Evolutionary conservation across 2,113 vertebrate genomes (phyloP), one percentile per base, ranked within the genome.

Genomic region (Catagonus wagneri): DNA sequence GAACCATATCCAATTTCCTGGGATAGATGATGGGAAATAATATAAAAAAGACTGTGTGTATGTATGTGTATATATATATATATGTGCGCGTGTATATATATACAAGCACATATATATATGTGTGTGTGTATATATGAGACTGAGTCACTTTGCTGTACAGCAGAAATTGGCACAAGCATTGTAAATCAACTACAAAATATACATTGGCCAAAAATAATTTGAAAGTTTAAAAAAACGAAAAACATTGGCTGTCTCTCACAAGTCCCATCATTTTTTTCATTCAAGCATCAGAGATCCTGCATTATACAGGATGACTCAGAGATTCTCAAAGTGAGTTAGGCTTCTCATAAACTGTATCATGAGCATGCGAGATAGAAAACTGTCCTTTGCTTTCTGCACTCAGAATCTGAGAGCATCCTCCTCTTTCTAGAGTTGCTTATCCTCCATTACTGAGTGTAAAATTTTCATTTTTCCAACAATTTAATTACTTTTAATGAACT

Each of bases 391-490:
- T 85, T 12, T 85, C 74, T 92, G 78, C 36, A 25, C 6, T 32
- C 27, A 22, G 66, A 25, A 58, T 75, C 56, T 80, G 76, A 60
- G 34, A 90, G 39, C 29, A 19, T 65, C 50, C 63, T 87, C 54
- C 50, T 75, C 60, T 34, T 90, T 58, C 17, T 15, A 16, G 50
- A 54, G 14, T n/a, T 71, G 29, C 22, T 20, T 52, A 25, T 20
- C 7, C 1, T 52, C 23, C 29, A 44, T 76, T 56, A 75, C 29
- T 32, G 23, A 80, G 1, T 63, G 32, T 36, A 69, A 92, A 69
- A 66, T 81, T 90, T 72, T 71, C 36, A 27, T 19, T 90, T 92
- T 90, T 78, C 23, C 79, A 90, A 72, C 79, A 61, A 86, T 83
- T 44, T 44, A 44, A 44, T 44, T 44, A 44, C 44, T 8, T 8